A percentile compares a stretch with the other conserved stretches of the same genome.
These are phyloP conservation scores for Struthio camelus DNA, from an alignment of 2,113 vertebrate species.

Conservation along the genomic window DNA sequence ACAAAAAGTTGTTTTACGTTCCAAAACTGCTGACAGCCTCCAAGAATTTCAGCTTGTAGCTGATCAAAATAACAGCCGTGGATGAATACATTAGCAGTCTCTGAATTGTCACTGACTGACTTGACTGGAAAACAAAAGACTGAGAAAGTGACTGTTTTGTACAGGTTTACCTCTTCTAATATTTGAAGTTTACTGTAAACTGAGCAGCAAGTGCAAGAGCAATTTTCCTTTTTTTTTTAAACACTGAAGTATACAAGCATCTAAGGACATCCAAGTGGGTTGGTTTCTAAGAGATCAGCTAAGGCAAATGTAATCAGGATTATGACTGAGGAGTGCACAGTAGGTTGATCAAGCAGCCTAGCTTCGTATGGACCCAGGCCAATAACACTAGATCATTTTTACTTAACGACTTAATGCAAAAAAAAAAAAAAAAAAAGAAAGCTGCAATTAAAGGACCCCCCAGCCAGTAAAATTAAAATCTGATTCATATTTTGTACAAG, in stretches of 20 bases:
- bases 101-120: neutral
- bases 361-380: neutral
- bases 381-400: neutral
- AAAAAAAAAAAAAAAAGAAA: neutral
- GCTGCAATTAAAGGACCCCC: neutral
- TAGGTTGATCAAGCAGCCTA: conserved; percentile 1
- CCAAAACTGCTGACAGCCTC: neutral
- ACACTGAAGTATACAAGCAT: conserved; percentile 47
- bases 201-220: neutral
- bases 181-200: conserved; percentile 9
- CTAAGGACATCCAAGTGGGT: conserved; percentile 48
- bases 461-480: neutral
- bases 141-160: neutral
- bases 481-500: neutral
- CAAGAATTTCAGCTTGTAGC: neutral
- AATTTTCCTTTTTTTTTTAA: neutral
- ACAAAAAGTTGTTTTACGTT: neutral
- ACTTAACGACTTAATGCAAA: neutral
- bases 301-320: conserved; percentile 64
- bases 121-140: neutral
- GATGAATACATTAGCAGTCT: neutral
- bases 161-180: neutral
- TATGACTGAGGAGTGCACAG: conserved; percentile 8
- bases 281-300: conserved; percentile 39
- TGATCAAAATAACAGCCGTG: neutral